Conservation (phyloP, 2,797 vertebrate genomes). For the Chelidonichthys spinosus region DNA sequence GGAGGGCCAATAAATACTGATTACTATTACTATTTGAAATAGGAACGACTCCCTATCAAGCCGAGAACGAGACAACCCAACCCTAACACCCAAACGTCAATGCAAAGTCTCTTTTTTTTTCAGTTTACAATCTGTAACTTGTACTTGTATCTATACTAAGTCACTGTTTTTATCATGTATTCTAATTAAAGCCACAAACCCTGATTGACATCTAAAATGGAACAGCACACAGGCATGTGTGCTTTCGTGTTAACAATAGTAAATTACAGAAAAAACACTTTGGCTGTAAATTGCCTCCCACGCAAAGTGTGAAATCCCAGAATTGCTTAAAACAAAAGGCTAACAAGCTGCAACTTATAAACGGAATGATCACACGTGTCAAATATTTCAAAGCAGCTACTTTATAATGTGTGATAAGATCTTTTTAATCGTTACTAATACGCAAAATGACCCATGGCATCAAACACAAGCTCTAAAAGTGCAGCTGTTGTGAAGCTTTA, state of each 20-base stretch:
- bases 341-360: not conserved
- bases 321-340: slow-evolving; percentile 1
- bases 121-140: not conserved
- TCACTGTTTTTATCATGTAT: not conserved
- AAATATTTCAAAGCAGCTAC: slow-evolving; percentile 6
- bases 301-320: slow-evolving; percentile 1
- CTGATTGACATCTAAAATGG: not conserved
- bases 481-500: not conserved
- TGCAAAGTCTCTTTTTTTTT: not conserved
- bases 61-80: not conserved
- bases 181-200: not conserved
- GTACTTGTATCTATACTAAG: not conserved
- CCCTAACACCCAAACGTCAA: not conserved
- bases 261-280: slow-evolving; percentile 20
- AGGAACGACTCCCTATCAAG: not conserved
- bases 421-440: not conserved
- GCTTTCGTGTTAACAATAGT: not conserved
- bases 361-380: slow-evolving; percentile 9
- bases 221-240: not conserved
- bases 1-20: not conserved
- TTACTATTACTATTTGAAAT: not conserved
- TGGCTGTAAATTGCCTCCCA: slow-evolving; percentile 7
- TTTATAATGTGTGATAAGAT: not conserved
- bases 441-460: not conserved
- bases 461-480: not conserved